Percentiles rank a stretch among this genome's conserved stretches.
Evolutionary conservation across 2,888 invertebrate genomes (phyloP).

Genomic region (Heliconius erato): DNA sequence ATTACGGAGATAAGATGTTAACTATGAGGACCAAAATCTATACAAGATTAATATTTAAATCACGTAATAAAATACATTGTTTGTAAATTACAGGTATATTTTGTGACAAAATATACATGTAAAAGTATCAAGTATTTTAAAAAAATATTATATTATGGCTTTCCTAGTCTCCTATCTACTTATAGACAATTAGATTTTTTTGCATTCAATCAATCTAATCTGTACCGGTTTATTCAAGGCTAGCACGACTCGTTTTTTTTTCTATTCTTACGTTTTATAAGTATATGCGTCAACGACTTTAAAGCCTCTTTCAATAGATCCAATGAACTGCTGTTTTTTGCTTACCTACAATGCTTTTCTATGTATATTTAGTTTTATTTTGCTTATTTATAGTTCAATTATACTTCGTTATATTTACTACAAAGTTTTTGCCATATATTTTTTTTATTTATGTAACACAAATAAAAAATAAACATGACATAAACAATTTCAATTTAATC

Average conservation of each 20-base stretch:
- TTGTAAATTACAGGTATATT: too few species aligned
- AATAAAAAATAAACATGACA: neutral
- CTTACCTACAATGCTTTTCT: constrained; percentile 6
- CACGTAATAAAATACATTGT: too few species aligned
- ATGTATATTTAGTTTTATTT: neutral
- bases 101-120: too few species aligned
- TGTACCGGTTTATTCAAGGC: constrained; percentile 68
- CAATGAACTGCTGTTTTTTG: constrained; percentile 30
- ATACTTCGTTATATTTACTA: neutral
- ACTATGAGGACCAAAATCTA: neutral
- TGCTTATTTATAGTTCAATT: neutral
- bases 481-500: too few species aligned
- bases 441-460: neutral
- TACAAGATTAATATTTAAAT: too few species aligned
- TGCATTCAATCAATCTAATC: constrained; percentile 36
- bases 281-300: constrained; percentile 31
- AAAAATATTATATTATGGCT: too few species aligned
- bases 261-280: constrained; percentile 10
- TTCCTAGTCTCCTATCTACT: neutral
- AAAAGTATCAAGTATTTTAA: too few species aligned
- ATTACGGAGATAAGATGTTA: neutral
- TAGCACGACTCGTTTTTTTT: constrained; percentile 48
- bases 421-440: too few species aligned
- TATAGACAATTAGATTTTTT: constrained; percentile 29
- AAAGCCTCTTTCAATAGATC: constrained; percentile 29